Conservation (phyloP, 2,113 vertebrate species). For the Dendrocopos noguchii region DNA sequence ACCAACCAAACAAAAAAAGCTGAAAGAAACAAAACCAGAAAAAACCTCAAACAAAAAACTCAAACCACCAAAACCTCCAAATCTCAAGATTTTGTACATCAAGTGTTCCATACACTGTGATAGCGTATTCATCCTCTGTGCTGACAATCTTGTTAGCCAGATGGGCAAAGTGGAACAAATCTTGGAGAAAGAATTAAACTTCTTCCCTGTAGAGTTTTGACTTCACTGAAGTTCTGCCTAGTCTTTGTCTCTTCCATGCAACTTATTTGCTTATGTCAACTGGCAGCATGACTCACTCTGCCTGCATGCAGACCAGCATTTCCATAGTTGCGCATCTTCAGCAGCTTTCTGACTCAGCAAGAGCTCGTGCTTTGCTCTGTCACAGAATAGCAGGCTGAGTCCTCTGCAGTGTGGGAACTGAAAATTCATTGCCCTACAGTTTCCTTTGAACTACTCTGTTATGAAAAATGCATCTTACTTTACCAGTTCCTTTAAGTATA, state of each 20-base stretch:
- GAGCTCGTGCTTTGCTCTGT: not conserved
- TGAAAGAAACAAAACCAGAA: no score
- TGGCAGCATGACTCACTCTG: not conserved
- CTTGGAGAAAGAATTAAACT: not conserved
- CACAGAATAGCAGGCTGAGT: not conserved
- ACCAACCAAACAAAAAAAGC: no score
- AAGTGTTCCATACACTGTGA: not conserved
- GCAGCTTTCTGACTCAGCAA: slow-evolving; percentile 41
- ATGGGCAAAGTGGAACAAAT: not conserved
- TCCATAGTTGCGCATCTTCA: not conserved
- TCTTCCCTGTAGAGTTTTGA: not conserved
- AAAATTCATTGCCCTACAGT: not conserved
- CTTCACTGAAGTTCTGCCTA: not conserved
- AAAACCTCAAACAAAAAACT: no score
- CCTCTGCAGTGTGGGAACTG: not conserved
- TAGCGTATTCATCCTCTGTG: not conserved
- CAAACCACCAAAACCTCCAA: no score
- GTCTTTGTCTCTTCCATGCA: not conserved
- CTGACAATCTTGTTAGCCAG: not conserved
- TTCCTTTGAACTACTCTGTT: not conserved
- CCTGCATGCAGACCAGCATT: not conserved
- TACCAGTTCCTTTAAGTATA: not conserved
- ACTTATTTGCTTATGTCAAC: not conserved
- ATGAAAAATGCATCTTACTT: not conserved
- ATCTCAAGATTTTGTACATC: not conserved